Percentiles rank a stretch among this genome's conserved stretches.
These are phyloP conservation scores for Catamblyrhynchus diadema DNA, from an alignment of 2,797 vertebrate species.

Conservation along the genomic window DNA sequence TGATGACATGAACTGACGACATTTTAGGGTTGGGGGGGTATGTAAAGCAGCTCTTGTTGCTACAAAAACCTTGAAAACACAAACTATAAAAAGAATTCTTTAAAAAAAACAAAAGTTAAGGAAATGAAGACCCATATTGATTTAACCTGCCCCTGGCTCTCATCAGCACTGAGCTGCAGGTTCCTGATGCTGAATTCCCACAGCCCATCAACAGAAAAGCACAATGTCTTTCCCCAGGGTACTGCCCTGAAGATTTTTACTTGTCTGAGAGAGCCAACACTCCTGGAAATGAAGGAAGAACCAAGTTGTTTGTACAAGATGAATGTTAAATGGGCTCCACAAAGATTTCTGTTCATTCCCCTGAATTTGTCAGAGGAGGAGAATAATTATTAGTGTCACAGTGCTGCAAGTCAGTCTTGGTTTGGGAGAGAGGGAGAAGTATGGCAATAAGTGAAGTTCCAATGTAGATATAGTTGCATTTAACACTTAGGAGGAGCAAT, in stretches of 20 bases:
- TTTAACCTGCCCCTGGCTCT: not conserved
- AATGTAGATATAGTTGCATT: not conserved
- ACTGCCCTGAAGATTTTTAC: not conserved
- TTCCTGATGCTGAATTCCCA: not conserved
- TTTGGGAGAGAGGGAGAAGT: not conserved
- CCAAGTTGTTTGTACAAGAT: not conserved
- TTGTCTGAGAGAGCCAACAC: not conserved
- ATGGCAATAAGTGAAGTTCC: constrained; percentile 18
- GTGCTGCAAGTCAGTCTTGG: not conserved
- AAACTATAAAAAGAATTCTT: not conserved
- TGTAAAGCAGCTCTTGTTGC: not conserved
- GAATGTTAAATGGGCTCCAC: not conserved
- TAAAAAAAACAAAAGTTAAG: not conserved
- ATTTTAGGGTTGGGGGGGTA: not conserved
- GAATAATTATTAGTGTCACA: constrained; percentile 19
- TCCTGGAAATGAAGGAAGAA: not conserved
- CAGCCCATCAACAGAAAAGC: not conserved
- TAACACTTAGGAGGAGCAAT: constrained; percentile 58
- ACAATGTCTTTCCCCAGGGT: not conserved
- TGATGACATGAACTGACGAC: not conserved
- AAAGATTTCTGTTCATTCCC: not conserved
- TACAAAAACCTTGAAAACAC: not conserved
- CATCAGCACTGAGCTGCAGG: not conserved
- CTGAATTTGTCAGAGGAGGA: not conserved
- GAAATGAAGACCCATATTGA: not conserved